Percentiles rank a stretch among this genome's conserved stretches.
Conservation (phyloP, 2,888 invertebrate species). For the Theodoxus fluviatilis region DNA sequence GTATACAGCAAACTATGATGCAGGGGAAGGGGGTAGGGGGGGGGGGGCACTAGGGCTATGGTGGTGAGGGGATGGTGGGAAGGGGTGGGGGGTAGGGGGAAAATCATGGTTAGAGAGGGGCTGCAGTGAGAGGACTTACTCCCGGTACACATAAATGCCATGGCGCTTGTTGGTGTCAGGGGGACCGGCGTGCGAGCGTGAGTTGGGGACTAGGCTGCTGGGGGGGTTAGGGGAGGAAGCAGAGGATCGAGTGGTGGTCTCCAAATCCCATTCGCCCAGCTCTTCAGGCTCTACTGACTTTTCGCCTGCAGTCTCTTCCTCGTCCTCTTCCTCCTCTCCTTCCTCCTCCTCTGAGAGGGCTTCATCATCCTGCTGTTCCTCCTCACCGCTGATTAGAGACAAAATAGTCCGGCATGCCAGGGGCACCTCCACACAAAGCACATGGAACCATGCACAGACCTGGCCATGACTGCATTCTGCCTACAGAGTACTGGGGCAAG, state of each 20-base stretch:
- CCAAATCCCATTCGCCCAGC: constrained; percentile 27
- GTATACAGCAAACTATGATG: too few relatives aligned
- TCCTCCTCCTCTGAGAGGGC: constrained; percentile 69
- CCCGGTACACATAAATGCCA: constrained; percentile 61
- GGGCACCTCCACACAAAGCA: too few relatives aligned
- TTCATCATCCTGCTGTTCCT: constrained; percentile 26
- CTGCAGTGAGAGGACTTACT: constrained; percentile 45
- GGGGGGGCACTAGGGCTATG: too few relatives aligned
- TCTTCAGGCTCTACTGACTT: constrained; percentile 66
- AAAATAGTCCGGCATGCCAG: too few relatives aligned
- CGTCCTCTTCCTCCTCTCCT: constrained; percentile 21
- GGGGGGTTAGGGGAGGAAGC: constrained; percentile 23
- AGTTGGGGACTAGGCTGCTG: constrained; percentile 25
- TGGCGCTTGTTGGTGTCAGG: constrained; percentile 47
- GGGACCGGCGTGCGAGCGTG: constrained; percentile 42
- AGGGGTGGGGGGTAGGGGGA: too few relatives aligned
- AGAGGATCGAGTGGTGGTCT: constrained; percentile 23
- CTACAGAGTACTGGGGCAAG: too few relatives aligned
- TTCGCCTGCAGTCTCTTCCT: constrained; percentile 70
- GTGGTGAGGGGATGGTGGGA: too few relatives aligned
- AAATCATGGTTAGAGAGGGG: background rate
- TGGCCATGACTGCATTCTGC: too few relatives aligned
- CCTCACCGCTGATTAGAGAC: too few relatives aligned
- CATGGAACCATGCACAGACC: too few relatives aligned
- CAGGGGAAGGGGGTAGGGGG: too few relatives aligned